Conservation (phyloP, 2,888 invertebrate genomes). For the Diloba caeruleocephala region DNA sequence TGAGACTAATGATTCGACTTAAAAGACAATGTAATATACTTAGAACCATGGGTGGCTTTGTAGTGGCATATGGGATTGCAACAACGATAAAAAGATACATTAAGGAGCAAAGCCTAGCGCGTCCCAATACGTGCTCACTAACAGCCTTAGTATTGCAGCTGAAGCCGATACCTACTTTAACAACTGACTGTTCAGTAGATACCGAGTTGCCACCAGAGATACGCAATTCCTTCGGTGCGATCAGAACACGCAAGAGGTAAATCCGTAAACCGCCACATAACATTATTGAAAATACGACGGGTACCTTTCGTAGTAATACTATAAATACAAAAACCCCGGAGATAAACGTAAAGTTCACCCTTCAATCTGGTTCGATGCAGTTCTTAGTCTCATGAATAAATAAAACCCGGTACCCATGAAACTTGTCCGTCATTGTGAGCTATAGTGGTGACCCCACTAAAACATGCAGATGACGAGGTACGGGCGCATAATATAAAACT, state of each 20-base stretch:
- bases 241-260: background rate
- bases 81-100: background rate
- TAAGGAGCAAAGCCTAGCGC: background rate
- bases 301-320: conserved; percentile 2
- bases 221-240: background rate
- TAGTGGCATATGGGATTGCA: conserved; percentile 1
- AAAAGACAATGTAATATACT: conserved; percentile 13
- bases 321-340: conserved; percentile 25
- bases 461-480: conserved; percentile 68
- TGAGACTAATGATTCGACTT: conserved; percentile 6
- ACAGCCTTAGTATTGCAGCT: no score
- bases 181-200: no score
- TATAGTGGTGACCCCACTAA: conserved; percentile 61
- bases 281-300: conserved; percentile 26
- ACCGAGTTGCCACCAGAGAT: background rate
- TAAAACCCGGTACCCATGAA: conserved; percentile 39
- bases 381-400: conserved; percentile 46
- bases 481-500: conserved; percentile 45
- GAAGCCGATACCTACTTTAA: no score
- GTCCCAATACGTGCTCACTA: background rate
- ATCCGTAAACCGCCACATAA: conserved; percentile 14
- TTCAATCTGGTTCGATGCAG: conserved; percentile 30
- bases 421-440: conserved; percentile 54
- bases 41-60: conserved; percentile 6
- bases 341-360: conserved; percentile 29